Conservation (phyloP, 2,797 vertebrate genomes). For the Macroramphosus scolopax region DNA sequence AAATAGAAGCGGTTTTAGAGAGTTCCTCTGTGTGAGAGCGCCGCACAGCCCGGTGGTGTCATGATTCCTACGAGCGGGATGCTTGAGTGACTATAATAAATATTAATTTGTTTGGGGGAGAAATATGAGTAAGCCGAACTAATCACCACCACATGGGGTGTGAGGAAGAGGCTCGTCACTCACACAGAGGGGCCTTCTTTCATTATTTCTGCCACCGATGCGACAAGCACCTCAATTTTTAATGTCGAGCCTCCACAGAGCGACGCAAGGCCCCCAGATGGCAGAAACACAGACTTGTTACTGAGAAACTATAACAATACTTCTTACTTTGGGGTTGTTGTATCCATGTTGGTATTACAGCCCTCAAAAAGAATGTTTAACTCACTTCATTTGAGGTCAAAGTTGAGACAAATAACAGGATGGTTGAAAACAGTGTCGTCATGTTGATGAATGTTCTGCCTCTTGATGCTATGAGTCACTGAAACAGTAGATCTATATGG, state of each 20-base stretch:
- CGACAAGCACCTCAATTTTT: slow-evolving; percentile 34
- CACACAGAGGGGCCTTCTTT: slow-evolving; percentile 41
- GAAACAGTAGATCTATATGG: no score
- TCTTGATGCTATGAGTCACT: no score
- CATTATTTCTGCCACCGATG: slow-evolving; percentile 36
- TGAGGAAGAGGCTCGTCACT: slow-evolving; percentile 63
- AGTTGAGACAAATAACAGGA: no score
- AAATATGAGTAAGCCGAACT: slow-evolving; percentile 65
- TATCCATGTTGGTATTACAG: no score
- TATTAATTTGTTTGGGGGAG: slow-evolving; percentile 66
- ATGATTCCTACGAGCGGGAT: slow-evolving; percentile 40
- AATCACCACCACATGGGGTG: slow-evolving; percentile 60
- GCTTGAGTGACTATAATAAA: slow-evolving; percentile 59
- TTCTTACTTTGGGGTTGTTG: no score
- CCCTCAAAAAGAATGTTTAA: no score
- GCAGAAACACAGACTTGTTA: slow-evolving; percentile 10
- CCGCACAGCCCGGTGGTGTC: slow-evolving; percentile 41
- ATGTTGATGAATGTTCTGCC: no score
- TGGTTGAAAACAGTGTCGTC: no score
- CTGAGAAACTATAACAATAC: slow-evolving; percentile 18
- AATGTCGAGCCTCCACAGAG: slow-evolving; percentile 15
- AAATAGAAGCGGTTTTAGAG: slow-evolving; percentile 64
- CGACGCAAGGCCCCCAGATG: slow-evolving; percentile 16
- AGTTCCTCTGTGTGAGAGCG: slow-evolving; percentile 52
- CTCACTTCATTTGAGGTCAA: no score